Base-by-base conservation (phyloP, 1,140 invertebrate genomes). In the Brachionus calyciflorus region DNA sequence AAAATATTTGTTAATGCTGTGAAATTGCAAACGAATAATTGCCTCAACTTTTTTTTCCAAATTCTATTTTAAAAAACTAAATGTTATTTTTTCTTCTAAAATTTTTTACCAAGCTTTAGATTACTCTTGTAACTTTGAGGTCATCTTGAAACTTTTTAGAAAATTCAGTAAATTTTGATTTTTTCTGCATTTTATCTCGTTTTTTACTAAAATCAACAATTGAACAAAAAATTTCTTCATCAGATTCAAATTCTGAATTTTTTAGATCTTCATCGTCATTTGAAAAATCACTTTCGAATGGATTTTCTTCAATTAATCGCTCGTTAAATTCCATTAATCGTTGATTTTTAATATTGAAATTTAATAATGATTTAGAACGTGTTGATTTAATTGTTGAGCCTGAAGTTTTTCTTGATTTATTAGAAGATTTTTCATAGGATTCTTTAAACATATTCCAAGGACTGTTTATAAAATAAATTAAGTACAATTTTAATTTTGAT, bases 1-100 rank as follows among this genome's bases (percentile, higher is more conserved):
- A 55, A 51, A 73, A 14, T 51, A 37, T 33, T 55, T 49, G 28
- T 49, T 73, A 26, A 73, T 30, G 14, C 46, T 40, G 51, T 73
- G 69, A 73, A 73, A 73, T 55, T 73, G n/a, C 28, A 51, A 1
- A 19, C 69, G 44, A 24, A 73, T 17, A 10, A 17, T 21, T 10
- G 46, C 24, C 33, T 73, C 69, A 40, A 73, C 21, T 73, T 51
- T 73, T 55, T 49, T 55, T 46, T 73, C 69, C 40, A 55, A 51
- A 40, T 12, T 30, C 69, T 55, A 55, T 24, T 73, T 73, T 33
- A 7, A 17, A 17, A 51, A 9, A 40, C 9, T 28, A 10, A 40
- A 30, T 26, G 28, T 40, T 0, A 26, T 10, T 40, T 10, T 21
- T 21, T n/a, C 0, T 26, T 5, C 48, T 46, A 7, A 51, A 6